phyloP scores from a whole-genome alignment of 2,113 vertebrate species.

The Ovis aries region ARS-UI_Ramb_v3.0 NC_056077.1:32989501-32990000 shows the following conservation, averaged over 20 bases:
- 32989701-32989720: not conserved
- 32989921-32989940: not conserved
- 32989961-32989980: not conserved
- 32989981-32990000: not conserved
- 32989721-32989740: not conserved
- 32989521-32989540: not conserved
- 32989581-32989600: not conserved
- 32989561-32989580: not conserved
- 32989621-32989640: not conserved
- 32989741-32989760: not conserved
- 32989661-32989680: not conserved
- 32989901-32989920: not conserved
- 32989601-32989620: not conserved
- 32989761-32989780: not conserved
- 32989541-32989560: not conserved
- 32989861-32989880: no score
- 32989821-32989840: not conserved
- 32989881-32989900: not conserved
- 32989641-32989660: not conserved
- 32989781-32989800: not conserved
- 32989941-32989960: not conserved
- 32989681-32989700: not conserved
- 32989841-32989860: not conserved
- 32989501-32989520: not conserved
- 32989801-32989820: not conserved